Evolutionary conservation across 2,888 invertebrate species (phyloP).

Genomic region (Ophion costatus): DNA sequence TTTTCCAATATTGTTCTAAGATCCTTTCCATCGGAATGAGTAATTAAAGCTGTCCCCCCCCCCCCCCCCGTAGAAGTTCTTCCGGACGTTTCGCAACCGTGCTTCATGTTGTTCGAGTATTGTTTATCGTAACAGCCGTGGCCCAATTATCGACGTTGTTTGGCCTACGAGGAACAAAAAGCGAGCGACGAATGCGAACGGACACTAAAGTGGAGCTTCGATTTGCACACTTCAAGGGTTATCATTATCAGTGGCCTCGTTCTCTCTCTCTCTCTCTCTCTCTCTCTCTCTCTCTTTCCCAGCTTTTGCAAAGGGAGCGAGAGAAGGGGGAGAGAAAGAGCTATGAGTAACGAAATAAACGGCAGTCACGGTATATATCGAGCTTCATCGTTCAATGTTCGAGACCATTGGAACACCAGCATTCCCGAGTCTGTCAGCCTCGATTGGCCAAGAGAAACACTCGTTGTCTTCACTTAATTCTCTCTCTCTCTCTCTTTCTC

Average conservation of each 20-base stretch:
- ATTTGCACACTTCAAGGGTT: constrained; percentile 69
- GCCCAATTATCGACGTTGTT: constrained; percentile 19
- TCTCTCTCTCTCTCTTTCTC: not conserved
- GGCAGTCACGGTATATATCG: constrained; percentile 2
- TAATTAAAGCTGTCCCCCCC: too few species aligned
- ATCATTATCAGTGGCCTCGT: constrained; percentile 69
- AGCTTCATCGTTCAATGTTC: constrained; percentile 62
- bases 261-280: not conserved
- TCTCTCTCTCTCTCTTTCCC: not conserved
- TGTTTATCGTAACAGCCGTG: not conserved
- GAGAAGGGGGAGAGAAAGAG: constrained; percentile 9
- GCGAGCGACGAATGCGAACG: not conserved
- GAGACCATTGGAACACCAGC: constrained; percentile 69
- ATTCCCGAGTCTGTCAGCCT: constrained; percentile 62
- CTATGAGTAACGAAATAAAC: not conserved
- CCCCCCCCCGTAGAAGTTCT: too few species aligned
- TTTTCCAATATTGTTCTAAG: too few species aligned
- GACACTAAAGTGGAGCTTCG: constrained; percentile 60
- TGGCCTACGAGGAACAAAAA: not conserved
- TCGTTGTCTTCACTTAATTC: constrained; percentile 62
- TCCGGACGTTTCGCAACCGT: too few species aligned
- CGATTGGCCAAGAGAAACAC: constrained; percentile 68
- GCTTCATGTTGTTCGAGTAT: too few species aligned
- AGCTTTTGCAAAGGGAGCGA: not conserved
- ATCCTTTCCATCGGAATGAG: too few species aligned